Evolutionary conservation across 1,140 invertebrate genomes (phyloP).

Genomic region (Vollenhovia emeryi): DNA sequence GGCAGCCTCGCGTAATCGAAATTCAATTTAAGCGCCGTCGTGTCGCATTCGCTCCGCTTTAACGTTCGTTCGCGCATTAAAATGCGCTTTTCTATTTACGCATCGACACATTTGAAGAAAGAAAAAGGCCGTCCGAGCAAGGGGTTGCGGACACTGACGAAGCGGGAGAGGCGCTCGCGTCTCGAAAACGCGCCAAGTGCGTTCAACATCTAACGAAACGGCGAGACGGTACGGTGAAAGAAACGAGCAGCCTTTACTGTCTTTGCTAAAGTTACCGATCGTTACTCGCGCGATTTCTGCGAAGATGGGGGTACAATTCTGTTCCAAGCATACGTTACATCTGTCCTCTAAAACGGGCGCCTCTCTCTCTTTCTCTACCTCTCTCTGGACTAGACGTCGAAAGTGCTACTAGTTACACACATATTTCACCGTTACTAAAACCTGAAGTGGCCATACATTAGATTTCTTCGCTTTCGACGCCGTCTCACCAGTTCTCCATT

Average conservation of each 20-base stretch:
- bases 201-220: no score
- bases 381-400: not conserved
- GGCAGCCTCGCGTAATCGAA: not conserved
- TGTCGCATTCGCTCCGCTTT: not conserved
- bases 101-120: not conserved
- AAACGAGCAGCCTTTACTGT: not conserved
- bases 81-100: not conserved
- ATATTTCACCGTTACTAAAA: constrained; percentile 38
- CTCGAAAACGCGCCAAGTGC: not conserved
- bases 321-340: not conserved
- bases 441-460: constrained; percentile 32
- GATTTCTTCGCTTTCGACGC: constrained; percentile 37
- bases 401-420: constrained; percentile 22
- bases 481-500: constrained; percentile 15
- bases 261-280: not conserved
- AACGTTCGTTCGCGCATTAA: not conserved
- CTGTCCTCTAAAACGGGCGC: not conserved
- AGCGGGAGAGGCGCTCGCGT: not conserved
- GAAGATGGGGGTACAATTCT: not conserved
- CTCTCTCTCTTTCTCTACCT: constrained; percentile 1
- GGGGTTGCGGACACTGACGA: not conserved
- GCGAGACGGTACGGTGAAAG: not conserved
- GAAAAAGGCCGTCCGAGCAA: not conserved
- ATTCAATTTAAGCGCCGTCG: constrained; percentile 9
- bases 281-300: not conserved